These are phyloP conservation scores for Drosophila cognata DNA, from an alignment of 2,888 invertebrate species.

Conservation along the genomic window DNA sequence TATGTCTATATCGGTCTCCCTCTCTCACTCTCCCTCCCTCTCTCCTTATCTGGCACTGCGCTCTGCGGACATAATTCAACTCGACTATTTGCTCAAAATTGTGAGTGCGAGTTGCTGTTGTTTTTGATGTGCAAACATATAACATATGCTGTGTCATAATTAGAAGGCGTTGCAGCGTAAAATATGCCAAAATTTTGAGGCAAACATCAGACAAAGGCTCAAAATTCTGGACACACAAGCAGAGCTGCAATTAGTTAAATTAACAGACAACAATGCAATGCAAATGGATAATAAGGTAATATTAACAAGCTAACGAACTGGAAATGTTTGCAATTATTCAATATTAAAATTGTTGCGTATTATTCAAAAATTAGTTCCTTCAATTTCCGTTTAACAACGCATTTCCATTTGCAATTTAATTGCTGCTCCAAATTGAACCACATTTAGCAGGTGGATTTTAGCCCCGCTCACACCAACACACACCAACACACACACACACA, in stretches of 20 bases:
- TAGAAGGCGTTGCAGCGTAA: conserved; percentile 57
- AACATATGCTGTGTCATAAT: conserved; percentile 47
- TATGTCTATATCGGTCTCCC: background rate
- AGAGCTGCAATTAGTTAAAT: conserved; percentile 41
- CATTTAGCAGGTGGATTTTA: background rate
- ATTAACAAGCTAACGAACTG: conserved; percentile 30
- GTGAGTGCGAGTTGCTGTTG: conserved; percentile 36
- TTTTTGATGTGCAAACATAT: conserved; percentile 48
- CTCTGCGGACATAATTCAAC: conserved; percentile 1
- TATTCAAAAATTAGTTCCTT: background rate
- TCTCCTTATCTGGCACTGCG: background rate
- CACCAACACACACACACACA: background rate
- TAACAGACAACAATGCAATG: conserved; percentile 14
- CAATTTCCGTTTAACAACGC: background rate
- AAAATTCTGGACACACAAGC: conserved; percentile 18
- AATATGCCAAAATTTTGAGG: conserved; percentile 47
- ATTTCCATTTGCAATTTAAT: conserved; percentile 28
- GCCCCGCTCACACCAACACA: background rate
- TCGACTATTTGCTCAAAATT: conserved; percentile 58
- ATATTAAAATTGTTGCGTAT: background rate
- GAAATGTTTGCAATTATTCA: conserved; percentile 6
- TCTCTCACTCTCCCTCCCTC: background rate
- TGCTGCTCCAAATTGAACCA: background rate
- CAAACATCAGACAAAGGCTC: conserved; percentile 38
- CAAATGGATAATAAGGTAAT: background rate